These are phyloP conservation scores for Apotomis turbidana DNA, from an alignment of 2,888 invertebrate genomes.

Conservation along the genomic window DNA sequence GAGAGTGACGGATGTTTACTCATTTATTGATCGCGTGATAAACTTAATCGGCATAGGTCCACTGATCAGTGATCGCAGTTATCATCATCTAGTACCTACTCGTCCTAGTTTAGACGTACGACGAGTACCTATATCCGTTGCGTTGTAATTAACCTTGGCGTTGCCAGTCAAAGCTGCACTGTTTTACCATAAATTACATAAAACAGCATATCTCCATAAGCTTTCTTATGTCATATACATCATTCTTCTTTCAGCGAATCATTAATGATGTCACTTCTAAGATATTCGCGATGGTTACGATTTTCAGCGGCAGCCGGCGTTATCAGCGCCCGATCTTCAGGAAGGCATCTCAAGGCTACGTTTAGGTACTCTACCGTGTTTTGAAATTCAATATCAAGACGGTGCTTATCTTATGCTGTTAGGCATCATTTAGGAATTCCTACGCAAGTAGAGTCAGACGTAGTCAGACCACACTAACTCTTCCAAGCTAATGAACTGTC, in stretches of 20 bases:
- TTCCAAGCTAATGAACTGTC: too few species aligned
- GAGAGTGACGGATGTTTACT: too few species aligned
- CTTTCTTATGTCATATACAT: neutral
- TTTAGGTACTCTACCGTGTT: neutral
- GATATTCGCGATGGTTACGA: neutral
- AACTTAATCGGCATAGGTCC: too few species aligned
- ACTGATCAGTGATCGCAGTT: too few species aligned
- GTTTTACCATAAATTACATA: neutral
- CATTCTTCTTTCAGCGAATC: neutral
- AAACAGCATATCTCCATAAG: neutral
- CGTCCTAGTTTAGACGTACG: too few species aligned
- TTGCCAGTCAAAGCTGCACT: neutral
- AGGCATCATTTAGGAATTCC: too few species aligned
- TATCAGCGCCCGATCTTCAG: conserved; percentile 1
- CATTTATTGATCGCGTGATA: too few species aligned
- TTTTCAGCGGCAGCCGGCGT: neutral
- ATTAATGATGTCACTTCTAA: neutral
- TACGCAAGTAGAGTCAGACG: too few species aligned
- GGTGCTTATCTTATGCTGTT: too few species aligned
- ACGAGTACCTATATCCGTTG: too few species aligned
- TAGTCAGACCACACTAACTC: too few species aligned
- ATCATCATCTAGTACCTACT: too few species aligned
- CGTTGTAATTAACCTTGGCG: neutral
- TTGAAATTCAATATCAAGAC: neutral
- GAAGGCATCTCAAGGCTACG: conserved; percentile 1